Conservation (phyloP, 2,797 vertebrate species). For the Notamacropus eugenii region DNA sequence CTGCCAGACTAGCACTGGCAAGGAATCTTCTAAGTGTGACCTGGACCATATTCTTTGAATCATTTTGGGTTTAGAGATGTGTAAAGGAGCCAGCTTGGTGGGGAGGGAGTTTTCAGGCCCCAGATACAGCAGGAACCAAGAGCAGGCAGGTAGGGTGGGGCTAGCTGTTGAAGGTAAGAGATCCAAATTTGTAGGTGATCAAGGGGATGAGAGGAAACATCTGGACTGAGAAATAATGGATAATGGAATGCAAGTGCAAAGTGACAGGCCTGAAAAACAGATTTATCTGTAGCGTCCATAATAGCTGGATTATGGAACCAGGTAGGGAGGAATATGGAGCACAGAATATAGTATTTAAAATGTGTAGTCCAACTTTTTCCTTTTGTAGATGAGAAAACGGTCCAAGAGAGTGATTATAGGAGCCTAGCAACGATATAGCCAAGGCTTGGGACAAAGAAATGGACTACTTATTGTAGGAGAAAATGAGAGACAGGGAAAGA, state of each 20-base stretch:
- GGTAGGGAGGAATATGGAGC: not conserved
- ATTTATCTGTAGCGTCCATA: not conserved
- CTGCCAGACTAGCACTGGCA: conserved; percentile 7
- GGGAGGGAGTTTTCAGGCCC: not conserved
- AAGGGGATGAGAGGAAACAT: conserved; percentile 5
- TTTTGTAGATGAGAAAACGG: not conserved
- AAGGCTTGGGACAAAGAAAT: conserved; percentile 48
- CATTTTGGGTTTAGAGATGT: not conserved
- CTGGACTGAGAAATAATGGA: conserved; percentile 6
- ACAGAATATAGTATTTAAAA: not conserved
- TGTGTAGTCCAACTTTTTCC: not conserved
- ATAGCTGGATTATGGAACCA: not conserved
- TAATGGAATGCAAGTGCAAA: not conserved
- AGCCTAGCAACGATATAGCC: conserved; percentile 16
- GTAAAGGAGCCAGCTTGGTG: not conserved
- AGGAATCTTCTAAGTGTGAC: not conserved
- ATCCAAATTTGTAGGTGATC: not conserved
- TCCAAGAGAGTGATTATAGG: not conserved
- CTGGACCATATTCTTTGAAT: not conserved
- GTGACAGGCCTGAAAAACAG: conserved; percentile 37
- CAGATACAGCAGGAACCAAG: not conserved
- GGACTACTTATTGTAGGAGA: conserved; percentile 25
- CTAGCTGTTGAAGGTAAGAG: conserved; percentile 10
- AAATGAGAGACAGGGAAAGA: conserved; percentile 45
- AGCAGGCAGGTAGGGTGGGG: conserved; percentile 16